Conservation (phyloP, 2,888 invertebrate genomes). For the Zele albiditarsus region DNA sequence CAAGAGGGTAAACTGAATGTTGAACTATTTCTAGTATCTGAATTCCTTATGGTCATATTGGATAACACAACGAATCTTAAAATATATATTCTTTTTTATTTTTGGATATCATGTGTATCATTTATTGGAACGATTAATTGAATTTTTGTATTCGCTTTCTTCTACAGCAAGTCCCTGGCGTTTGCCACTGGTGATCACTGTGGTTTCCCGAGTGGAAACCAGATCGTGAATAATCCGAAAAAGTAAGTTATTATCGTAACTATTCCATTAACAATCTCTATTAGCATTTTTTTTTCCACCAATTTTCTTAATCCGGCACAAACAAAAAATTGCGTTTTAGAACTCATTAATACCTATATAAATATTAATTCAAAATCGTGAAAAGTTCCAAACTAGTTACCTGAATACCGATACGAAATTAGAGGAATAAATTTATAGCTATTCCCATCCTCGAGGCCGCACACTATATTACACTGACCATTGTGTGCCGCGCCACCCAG, state of each 20-base stretch:
- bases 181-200: constrained; percentile 62
- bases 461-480: not conserved
- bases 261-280: not conserved
- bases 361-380: not conserved
- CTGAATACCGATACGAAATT: not conserved
- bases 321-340: not conserved
- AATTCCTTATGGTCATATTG: not conserved
- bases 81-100: too few relatives aligned
- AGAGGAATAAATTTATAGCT: not conserved
- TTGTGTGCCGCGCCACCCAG: not conserved
- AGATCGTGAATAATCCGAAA: constrained; percentile 63
- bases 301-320: constrained; percentile 40
- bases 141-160: constrained; percentile 41
- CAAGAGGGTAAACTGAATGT: not conserved
- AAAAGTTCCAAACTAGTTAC: not conserved
- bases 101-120: not conserved
- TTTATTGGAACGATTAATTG: constrained; percentile 6
- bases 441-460: not conserved
- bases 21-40: not conserved
- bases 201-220: constrained; percentile 68
- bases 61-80: too few relatives aligned
- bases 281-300: constrained; percentile 25
- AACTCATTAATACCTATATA: not conserved
- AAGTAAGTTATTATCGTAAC: constrained; percentile 58
- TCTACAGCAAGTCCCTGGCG: constrained; percentile 58